These are phyloP conservation scores for Dascillus cervinus DNA, from an alignment of 2,888 invertebrate species.

Conservation along the genomic window DNA sequence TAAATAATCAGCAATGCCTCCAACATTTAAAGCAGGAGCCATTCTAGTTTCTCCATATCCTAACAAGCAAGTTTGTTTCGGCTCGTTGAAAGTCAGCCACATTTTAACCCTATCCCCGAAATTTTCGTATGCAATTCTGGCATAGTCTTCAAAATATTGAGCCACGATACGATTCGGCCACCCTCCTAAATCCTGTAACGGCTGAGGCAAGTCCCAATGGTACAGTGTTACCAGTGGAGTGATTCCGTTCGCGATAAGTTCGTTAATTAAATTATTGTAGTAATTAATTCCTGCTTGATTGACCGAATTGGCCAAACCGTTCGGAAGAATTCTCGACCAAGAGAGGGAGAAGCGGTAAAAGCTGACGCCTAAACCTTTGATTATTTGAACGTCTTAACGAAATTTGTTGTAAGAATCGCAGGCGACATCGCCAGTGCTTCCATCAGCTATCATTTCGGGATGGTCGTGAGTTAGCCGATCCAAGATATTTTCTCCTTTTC, in stretches of 20 bases:
- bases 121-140: slow-evolving; percentile 34
- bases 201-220: slow-evolving; percentile 56
- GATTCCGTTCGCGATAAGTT: slow-evolving; percentile 47
- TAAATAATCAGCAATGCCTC: slow-evolving; percentile 49
- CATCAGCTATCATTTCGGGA: slow-evolving; percentile 22
- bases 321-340: slow-evolving; percentile 56
- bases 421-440: slow-evolving; percentile 16
- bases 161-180: slow-evolving; percentile 53
- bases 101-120: slow-evolving; percentile 28
- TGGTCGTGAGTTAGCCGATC: not conserved
- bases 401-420: slow-evolving; percentile 19
- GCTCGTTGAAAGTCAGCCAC: slow-evolving; percentile 48
- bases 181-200: slow-evolving; percentile 49
- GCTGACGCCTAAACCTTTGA: slow-evolving; percentile 17
- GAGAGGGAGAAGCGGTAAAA: slow-evolving; percentile 50
- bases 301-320: slow-evolving; percentile 46
- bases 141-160: slow-evolving; percentile 48
- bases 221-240: slow-evolving; percentile 52
- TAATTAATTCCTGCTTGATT: slow-evolving; percentile 54
- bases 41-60: slow-evolving; percentile 25
- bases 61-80: slow-evolving; percentile 25
- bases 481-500: slow-evolving; percentile 5
- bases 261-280: slow-evolving; percentile 52
- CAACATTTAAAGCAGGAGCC: slow-evolving; percentile 42
- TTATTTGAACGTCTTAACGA: slow-evolving; percentile 14